phyloP scores from a whole-genome alignment of 1,140 invertebrate genomes.

The Drosophila ironensis region DNA sequence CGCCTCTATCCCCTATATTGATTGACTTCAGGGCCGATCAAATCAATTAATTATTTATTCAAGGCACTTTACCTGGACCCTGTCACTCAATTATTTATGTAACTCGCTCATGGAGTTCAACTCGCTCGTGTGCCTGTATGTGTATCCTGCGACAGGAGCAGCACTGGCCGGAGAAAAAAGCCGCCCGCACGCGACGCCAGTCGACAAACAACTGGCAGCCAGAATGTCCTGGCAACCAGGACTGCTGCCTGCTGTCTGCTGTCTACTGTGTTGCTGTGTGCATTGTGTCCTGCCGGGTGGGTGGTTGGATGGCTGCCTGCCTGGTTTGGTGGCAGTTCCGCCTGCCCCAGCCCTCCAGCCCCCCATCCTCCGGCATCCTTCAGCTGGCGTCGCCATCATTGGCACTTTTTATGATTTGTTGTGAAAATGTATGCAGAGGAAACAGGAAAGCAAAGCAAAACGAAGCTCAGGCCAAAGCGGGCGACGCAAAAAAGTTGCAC shows the following conservation, averaged over 20 bases:
- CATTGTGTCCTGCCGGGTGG: constrained; percentile 17
- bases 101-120: constrained; percentile 25
- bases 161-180: constrained; percentile 22
- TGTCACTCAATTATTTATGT: constrained; percentile 51
- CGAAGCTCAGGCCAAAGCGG: constrained; percentile 19
- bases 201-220: constrained; percentile 72
- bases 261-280: constrained; percentile 36
- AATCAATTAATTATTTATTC: constrained; percentile 49
- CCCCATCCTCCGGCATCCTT: not conserved
- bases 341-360: not conserved
- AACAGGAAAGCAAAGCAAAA: constrained; percentile 70
- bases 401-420: constrained; percentile 77
- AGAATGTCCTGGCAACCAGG: constrained; percentile 55
- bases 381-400: constrained; percentile 37
- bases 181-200: constrained; percentile 70
- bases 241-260: too few species aligned
- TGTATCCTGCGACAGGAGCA: constrained; percentile 15
- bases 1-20: constrained; percentile 53
- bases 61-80: constrained; percentile 28
- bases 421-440: constrained; percentile 73
- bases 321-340: constrained; percentile 6
- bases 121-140: not conserved
- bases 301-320: constrained; percentile 31
- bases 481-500: constrained; percentile 58
- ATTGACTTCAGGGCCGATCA: constrained; percentile 34